Evolutionary conservation across 2,113 vertebrate species (phyloP).

Genomic region (Saiga tatarica): DNA sequence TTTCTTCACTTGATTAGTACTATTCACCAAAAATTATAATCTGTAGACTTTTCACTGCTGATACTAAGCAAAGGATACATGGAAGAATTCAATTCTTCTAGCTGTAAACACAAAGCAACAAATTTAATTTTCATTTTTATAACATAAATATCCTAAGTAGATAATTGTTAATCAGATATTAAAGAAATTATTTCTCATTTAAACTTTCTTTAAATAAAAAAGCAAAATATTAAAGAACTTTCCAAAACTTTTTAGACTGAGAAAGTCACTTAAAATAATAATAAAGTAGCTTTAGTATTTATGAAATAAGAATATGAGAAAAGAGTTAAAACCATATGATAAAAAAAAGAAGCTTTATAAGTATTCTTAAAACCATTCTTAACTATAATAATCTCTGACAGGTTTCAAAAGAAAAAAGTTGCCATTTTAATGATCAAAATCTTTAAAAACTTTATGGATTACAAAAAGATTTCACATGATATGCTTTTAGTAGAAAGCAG

Average conservation of each 20-base stretch:
- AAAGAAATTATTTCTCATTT: conserved; percentile 20
- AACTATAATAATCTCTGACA: background rate
- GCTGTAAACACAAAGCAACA: conserved; percentile 83
- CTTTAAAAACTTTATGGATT: conserved; percentile 32
- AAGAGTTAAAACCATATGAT: background rate
- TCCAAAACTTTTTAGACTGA: background rate
- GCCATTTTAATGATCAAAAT: background rate
- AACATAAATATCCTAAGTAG: background rate
- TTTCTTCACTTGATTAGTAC: background rate
- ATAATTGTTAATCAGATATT: background rate
- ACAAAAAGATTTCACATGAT: background rate
- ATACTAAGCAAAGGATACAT: conserved; percentile 94
- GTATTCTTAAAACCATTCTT: background rate
- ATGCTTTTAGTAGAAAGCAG: background rate
- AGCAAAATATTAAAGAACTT: background rate
- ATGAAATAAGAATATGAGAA: background rate
- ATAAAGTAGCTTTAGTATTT: background rate
- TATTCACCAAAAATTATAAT: background rate
- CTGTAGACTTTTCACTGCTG: conserved; percentile 26
- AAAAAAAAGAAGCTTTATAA: background rate
- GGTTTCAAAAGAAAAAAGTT: background rate
- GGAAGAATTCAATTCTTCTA: conserved; percentile 98
- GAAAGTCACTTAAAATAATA: conserved; percentile 36
- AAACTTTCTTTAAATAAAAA: conserved; percentile 36
- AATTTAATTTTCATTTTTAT: conserved; percentile 51